A percentile compares a stretch with the other conserved stretches of the same genome.
phyloP scores from a whole-genome alignment of 2,113 vertebrate species.

The Marcusenius ussheri region DNA sequence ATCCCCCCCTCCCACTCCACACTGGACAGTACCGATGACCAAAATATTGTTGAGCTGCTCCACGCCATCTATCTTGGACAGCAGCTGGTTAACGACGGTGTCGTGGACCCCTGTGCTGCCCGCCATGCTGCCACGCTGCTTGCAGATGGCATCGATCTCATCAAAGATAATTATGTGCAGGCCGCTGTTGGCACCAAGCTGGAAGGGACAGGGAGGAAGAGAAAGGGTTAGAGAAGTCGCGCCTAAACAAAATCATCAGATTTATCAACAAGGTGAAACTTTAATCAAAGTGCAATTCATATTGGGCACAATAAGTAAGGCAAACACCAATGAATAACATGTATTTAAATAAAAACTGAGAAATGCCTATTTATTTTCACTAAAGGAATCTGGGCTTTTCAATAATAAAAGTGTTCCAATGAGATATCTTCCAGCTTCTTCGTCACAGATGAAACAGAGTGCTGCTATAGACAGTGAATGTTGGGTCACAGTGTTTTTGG shows the following conservation, averaged over 20 bases:
- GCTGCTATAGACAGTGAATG: not conserved
- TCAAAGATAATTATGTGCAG: slow-evolving; percentile 97
- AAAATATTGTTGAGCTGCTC: slow-evolving; percentile 98
- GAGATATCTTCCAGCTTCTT: not conserved
- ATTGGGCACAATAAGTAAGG: not conserved
- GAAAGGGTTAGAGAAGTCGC: not conserved
- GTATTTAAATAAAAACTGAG: not conserved
- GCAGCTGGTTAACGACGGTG: slow-evolving; percentile 91
- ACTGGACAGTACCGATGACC: slow-evolving; percentile 66
- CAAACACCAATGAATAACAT: not conserved
- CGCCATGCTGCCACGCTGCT: slow-evolving; percentile 94
- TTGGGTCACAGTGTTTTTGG: not conserved
- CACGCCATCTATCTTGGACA: slow-evolving; percentile 94
- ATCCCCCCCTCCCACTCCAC: not conserved
- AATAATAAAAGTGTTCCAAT: not conserved
- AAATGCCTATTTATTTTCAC: no score
- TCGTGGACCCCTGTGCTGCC: slow-evolving; percentile 94
- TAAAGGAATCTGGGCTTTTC: not conserved
- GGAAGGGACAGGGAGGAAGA: not conserved
- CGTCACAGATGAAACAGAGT: not conserved
- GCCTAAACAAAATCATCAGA: not conserved
- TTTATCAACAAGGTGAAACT: not conserved
- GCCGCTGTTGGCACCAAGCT: slow-evolving; percentile 92
- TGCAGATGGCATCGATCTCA: slow-evolving; percentile 96
- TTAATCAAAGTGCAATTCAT: not conserved